Percentiles rank a stretch among this genome's conserved stretches.
These are phyloP conservation scores for Onchidella celtica DNA, from an alignment of 2,888 invertebrate species.

Conservation along the genomic window DNA sequence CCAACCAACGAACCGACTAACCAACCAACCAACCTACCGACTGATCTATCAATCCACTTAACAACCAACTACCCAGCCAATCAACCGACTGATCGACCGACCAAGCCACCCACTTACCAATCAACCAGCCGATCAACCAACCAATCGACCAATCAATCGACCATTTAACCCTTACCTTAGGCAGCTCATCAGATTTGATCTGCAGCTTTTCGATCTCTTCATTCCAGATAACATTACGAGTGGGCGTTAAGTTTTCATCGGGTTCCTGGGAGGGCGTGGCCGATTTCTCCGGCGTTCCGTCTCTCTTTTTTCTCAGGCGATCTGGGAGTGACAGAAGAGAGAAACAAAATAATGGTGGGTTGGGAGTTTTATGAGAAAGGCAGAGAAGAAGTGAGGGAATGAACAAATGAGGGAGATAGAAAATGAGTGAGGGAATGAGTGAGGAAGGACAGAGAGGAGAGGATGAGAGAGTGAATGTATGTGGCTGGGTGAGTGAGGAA, in stretches of 20 bases:
- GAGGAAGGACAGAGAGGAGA: not conserved
- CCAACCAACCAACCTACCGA: too few relatives aligned
- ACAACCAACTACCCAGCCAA: too few relatives aligned
- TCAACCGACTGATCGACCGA: too few relatives aligned
- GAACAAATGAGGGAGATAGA: not conserved
- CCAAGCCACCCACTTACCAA: too few relatives aligned
- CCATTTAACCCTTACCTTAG: too few relatives aligned
- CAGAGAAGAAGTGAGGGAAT: not conserved
- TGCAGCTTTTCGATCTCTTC: conserved; percentile 78
- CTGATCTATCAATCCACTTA: too few relatives aligned
- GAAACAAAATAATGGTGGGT: not conserved
- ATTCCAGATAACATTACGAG: conserved; percentile 75
- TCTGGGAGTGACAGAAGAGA: conserved; percentile 67
- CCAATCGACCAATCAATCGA: too few relatives aligned
- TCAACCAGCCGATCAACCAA: too few relatives aligned
- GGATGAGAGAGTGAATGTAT: not conserved
- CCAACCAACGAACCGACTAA: too few relatives aligned
- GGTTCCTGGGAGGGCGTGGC: conserved; percentile 76
- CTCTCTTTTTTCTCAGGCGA: conserved; percentile 68
- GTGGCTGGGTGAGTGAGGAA: not conserved
- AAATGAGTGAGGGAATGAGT: not conserved
- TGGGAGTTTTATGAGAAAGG: not conserved
- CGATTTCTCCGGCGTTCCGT: conserved; percentile 77
- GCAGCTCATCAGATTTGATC: conserved; percentile 78
- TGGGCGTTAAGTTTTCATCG: conserved; percentile 67